Evolutionary conservation across 2,797 vertebrate genomes (phyloP), one percentile per base, ranked within the genome.

Genomic region (Sparus aurata): DNA sequence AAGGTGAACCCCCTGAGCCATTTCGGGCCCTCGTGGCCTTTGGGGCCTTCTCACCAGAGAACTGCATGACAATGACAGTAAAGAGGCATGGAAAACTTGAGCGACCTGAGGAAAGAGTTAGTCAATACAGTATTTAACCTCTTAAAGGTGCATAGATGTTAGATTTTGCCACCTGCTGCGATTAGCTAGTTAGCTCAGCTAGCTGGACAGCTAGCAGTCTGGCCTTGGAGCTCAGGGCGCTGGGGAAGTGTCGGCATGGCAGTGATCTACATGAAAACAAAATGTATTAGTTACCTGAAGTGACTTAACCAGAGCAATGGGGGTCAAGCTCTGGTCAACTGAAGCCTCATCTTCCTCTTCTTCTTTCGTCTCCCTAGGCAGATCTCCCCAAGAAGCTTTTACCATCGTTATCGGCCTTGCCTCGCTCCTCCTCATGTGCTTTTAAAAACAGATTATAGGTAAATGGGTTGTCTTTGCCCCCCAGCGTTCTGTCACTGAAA

Each of bases 61-160:
- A 69, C 79, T 67, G 89, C 89, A 94, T 92, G 67, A 94, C 94
- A 94, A 94, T 94, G 62, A 89, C 53, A 49, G 59, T 81, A 77
- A 86, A 82, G 23, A 38, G 69, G 61, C 79, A 77, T 20, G 61
- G 59, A 65, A 82, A 34, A 71, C 23, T 1, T 63, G 38, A 79
- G 41, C 6, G 3, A 57, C 77, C 59, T 59, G 55, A 65, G 54
- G 50, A 80, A 58, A 73, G 52, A 60, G 53, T 77, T 70, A 18
- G 13, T 25, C 38, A 49, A 70, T 45, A 57, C 30, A 55, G 54
- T 10, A 49, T 78, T 66, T 73, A 62, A 2, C 46, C 38, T 52
- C 38, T 77, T 62, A 50, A 85, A 80, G 30, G 27, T 38, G 38
- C 38, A 38, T 34, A 38, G 38, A 38, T 38, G 30, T 4, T 5